Conservation (phyloP, 2,113 vertebrate species). For the Numenius arquata region DNA sequence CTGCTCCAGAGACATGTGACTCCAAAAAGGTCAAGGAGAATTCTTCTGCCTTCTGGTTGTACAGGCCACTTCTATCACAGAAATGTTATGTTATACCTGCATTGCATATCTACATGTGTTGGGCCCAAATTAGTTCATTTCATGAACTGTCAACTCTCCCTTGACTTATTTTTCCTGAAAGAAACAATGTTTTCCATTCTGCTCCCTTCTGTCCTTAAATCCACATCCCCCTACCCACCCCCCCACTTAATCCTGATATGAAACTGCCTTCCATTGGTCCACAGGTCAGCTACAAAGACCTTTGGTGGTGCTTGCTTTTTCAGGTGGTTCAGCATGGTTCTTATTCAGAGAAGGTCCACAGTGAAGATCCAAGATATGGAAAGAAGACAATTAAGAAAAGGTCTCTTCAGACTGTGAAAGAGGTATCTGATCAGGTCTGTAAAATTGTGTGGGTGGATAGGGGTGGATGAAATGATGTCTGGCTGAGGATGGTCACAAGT, state of each 20-base stretch:
- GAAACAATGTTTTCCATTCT: background rate
- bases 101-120: accelerated
- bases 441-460: background rate
- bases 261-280: background rate
- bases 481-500: background rate
- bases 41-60: background rate
- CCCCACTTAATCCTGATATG: background rate
- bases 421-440: background rate
- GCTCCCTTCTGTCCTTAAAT: background rate
- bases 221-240: no score
- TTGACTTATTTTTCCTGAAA: background rate
- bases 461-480: background rate
- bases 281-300: background rate
- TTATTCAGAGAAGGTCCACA: background rate
- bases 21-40: background rate
- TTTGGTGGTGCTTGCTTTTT: background rate
- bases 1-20: background rate
- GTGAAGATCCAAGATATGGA: background rate
- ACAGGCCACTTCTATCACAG: background rate
- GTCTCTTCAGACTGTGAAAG: background rate
- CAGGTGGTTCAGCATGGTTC: background rate
- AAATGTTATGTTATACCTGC: background rate
- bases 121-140: background rate
- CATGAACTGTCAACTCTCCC: background rate
- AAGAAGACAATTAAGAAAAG: background rate